Percentiles rank a stretch among this genome's conserved stretches.
Evolutionary conservation across 2,888 invertebrate species (phyloP).

Genomic region (Nephrocerus scutellatus): DNA sequence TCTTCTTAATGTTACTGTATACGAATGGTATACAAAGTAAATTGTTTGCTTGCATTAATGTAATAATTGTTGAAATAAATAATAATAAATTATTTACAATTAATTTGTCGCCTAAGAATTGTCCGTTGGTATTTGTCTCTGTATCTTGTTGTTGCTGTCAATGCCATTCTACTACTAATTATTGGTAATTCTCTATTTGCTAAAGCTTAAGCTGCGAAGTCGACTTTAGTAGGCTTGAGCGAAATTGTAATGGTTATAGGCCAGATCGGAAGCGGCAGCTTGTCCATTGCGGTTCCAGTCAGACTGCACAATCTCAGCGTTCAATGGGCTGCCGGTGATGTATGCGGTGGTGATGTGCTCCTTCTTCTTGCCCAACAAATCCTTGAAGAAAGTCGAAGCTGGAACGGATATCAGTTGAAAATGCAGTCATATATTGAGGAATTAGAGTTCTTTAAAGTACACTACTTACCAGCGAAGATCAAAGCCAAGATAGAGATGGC

Average conservation of each 20-base stretch:
- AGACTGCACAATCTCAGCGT: constrained; percentile 47
- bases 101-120: too few species aligned
- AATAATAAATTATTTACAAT: too few species aligned
- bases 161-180: too few species aligned
- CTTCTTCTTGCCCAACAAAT: constrained; percentile 46
- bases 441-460: neutral
- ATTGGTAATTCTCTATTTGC: too few species aligned
- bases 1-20: too few species aligned
- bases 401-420: constrained; percentile 1
- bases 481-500: constrained; percentile 57
- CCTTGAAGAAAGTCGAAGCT: constrained; percentile 48
- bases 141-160: too few species aligned
- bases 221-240: constrained; percentile 45
- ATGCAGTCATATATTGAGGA: neutral
- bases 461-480: constrained; percentile 52
- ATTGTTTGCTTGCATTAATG: too few species aligned
- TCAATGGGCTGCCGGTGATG: constrained; percentile 46
- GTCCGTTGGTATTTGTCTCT: too few species aligned
- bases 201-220: too few species aligned
- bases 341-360: constrained; percentile 48
- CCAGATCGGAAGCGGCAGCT: constrained; percentile 43
- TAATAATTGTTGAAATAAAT: too few species aligned
- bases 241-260: constrained; percentile 46
- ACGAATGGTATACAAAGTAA: too few species aligned
- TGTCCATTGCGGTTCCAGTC: constrained; percentile 48